Evolutionary conservation across 2,797 vertebrate species (phyloP), one percentile per base, ranked within the genome.

Genomic region (Intellagama lesueurii): DNA sequence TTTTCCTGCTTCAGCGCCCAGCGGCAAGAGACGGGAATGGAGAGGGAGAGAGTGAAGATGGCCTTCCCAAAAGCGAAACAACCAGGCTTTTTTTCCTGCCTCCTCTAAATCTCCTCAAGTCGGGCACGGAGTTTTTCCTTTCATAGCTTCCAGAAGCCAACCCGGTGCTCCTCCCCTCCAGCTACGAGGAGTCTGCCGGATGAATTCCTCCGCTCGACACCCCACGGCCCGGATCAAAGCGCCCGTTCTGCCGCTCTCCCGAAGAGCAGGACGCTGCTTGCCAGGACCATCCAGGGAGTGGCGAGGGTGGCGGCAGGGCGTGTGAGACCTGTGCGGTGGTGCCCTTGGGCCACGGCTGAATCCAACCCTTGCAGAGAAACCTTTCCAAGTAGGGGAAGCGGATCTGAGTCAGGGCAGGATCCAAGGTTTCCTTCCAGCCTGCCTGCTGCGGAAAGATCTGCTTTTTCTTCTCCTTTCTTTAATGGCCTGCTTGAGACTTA

Each of bases 261-360:
- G 9, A 2, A 44, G 3, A 81, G 66, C 85, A 85, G 91, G 47
- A 35, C 47, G 86, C 66, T 0, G 9, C 91, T 92, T 93, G 92
- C 94, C 93, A 92, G 90, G 91, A 91, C 95, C 11, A 94, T 87
- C 92, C 92, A 88, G 86, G 89, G 91, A 91, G 92, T 8, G 64
- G 85, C 89, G 83, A 83, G 91, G 84, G 89, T 95, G 30, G 8
- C 17, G 35, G 3, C 3, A 7, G 26, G 7, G 28, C 5, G 9
- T 12, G 24, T 47, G 44, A 0, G 17, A 19, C 68, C 89, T 88
- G 84, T 91, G 92, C 93, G 93, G 88, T 86, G 91, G 90, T 87
- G 91, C 95, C 93, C 96, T 92, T 75, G 12, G 93, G 94, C 91
- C 95, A 91, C 60, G 9, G 93, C 93, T 94, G 95, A 95, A 94